These are phyloP conservation scores for Sepioteuthis lessoniana DNA, from an alignment of 2,888 invertebrate species.

Conservation along the genomic window DNA sequence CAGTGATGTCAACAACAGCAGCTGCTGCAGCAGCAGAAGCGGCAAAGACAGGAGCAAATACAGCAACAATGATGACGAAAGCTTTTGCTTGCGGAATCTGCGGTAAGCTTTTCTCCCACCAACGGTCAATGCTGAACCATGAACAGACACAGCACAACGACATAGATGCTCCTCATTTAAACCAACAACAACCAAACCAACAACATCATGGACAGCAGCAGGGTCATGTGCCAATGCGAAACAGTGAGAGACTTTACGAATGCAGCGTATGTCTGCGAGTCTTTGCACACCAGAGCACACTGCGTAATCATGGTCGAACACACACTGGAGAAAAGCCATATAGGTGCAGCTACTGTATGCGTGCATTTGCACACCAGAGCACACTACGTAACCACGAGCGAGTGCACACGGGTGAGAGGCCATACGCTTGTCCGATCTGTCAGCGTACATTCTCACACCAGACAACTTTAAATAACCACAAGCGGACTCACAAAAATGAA, in stretches of 20 bases:
- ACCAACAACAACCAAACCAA: background rate
- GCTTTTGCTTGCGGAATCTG: constrained; percentile 39
- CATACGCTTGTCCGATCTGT: background rate
- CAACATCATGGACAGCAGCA: background rate
- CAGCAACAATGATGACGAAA: background rate
- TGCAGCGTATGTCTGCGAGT: constrained; percentile 23
- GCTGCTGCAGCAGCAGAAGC: too few species aligned
- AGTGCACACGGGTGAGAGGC: constrained; percentile 3
- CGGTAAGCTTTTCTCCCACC: constrained; percentile 34
- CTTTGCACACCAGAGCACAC: constrained; percentile 36
- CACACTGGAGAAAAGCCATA: constrained; percentile 43
- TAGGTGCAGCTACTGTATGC: constrained; percentile 34
- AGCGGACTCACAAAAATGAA: constrained; percentile 45
- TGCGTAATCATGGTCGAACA: constrained; percentile 36
- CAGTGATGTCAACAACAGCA: background rate
- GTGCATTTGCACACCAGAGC: constrained; percentile 44
- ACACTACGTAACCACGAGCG: constrained; percentile 38
- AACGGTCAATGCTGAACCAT: constrained; percentile 39
- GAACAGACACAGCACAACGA: background rate
- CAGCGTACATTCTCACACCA: constrained; percentile 39
- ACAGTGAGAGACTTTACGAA: constrained; percentile 34
- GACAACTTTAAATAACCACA: constrained; percentile 39
- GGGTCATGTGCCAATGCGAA: background rate
- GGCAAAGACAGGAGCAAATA: background rate
- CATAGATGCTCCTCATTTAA: background rate